Percentiles rank a stretch among this genome's conserved stretches.
Evolutionary conservation across 1,140 invertebrate species (phyloP).

Genomic region (Orchestia grillus): DNA sequence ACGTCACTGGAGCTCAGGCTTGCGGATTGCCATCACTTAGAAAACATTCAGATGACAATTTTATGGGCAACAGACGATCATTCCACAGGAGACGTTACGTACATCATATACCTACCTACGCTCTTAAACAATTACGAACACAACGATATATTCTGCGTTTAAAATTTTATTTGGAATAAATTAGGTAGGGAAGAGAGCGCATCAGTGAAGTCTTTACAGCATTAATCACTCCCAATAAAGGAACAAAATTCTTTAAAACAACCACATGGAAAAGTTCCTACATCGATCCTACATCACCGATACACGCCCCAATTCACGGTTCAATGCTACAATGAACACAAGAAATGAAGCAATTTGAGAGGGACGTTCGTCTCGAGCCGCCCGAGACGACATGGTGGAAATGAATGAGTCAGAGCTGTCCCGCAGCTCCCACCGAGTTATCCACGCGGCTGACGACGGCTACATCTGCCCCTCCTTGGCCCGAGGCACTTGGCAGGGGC

Average conservation of each 20-base stretch:
- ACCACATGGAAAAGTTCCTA: not conserved
- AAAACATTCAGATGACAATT: not conserved
- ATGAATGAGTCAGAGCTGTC: too few species aligned
- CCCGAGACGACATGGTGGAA: too few species aligned
- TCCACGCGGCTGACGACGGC: too few species aligned
- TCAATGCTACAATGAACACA: too few species aligned
- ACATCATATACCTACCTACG: not conserved
- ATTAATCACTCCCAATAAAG: not conserved
- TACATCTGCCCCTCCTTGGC: too few species aligned
- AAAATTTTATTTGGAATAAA: not conserved
- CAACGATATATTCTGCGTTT: not conserved
- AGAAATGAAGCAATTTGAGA: too few species aligned
- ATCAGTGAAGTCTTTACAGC: not conserved
- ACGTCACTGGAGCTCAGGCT: not conserved
- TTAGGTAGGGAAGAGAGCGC: not conserved
- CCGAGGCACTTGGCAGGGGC: too few species aligned
- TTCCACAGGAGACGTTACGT: not conserved
- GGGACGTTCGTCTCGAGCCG: too few species aligned
- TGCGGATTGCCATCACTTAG: not conserved
- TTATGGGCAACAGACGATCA: not conserved
- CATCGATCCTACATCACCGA: too few species aligned
- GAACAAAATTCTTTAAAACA: not conserved
- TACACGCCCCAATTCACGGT: too few species aligned
- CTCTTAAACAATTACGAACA: not conserved
- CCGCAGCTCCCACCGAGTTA: too few species aligned